These are phyloP conservation scores for Eristalis intricaria DNA, from an alignment of 2,888 invertebrate species.

Conservation along the genomic window DNA sequence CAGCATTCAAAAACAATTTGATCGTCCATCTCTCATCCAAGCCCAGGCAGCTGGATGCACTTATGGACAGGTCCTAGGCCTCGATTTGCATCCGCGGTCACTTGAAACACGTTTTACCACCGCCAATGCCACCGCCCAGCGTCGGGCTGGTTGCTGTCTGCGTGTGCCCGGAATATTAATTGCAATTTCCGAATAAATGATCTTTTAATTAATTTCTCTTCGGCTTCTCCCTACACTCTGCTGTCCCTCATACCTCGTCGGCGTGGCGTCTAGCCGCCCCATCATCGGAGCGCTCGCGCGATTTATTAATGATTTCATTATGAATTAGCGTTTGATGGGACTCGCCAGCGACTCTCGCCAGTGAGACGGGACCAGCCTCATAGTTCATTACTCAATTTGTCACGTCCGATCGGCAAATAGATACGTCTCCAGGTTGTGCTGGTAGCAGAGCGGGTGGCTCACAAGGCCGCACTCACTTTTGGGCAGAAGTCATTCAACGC, in stretches of 20 bases:
- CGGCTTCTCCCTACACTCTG: slow-evolving; percentile 46
- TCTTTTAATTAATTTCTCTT: slow-evolving; percentile 70
- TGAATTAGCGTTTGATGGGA: slow-evolving; percentile 68
- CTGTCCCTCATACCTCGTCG: background rate
- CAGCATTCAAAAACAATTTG: slow-evolving; percentile 69
- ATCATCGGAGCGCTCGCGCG: slow-evolving; percentile 50
- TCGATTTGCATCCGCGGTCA: slow-evolving; percentile 65
- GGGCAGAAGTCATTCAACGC: slow-evolving; percentile 11
- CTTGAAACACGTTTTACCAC: slow-evolving; percentile 58
- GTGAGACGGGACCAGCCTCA: slow-evolving; percentile 25
- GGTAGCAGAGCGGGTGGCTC: background rate
- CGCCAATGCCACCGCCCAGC: slow-evolving; percentile 42
- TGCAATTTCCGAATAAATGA: slow-evolving; percentile 70
- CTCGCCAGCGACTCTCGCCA: slow-evolving; percentile 39
- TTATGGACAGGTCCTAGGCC: slow-evolving; percentile 58
- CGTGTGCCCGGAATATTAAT: slow-evolving; percentile 70
- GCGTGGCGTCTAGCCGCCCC: slow-evolving; percentile 36
- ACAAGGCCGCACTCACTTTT: slow-evolving; percentile 48
- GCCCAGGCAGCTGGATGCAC: slow-evolving; percentile 67
- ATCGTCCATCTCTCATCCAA: slow-evolving; percentile 69
- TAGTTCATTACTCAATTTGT: slow-evolving; percentile 72
- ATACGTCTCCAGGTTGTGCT: slow-evolving; percentile 58
- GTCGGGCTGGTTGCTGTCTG: slow-evolving; percentile 42
- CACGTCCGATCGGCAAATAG: slow-evolving; percentile 65
- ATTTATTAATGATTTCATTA: slow-evolving; percentile 72